Evolutionary conservation across 2,113 vertebrate genomes (phyloP).

Genomic region (Cettia cetti): DNA sequence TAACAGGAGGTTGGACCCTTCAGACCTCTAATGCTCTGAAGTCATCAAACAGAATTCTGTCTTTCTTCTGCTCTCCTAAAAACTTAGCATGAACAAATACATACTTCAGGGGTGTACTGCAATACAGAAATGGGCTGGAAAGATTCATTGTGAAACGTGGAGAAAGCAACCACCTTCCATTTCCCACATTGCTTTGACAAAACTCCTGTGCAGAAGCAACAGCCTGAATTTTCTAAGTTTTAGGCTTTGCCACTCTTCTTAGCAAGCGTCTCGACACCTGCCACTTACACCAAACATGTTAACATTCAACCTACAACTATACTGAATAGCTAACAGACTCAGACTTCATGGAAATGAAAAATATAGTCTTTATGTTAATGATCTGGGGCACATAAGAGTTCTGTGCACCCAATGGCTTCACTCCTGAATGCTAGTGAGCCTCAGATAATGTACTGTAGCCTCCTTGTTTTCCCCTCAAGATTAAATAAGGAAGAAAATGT

Average conservation of each 20-base stretch:
- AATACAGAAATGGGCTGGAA: background rate
- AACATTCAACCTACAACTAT: background rate
- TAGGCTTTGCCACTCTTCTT: background rate
- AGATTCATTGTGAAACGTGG: background rate
- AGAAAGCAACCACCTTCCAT: background rate
- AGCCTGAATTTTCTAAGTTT: background rate
- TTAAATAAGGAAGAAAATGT: background rate
- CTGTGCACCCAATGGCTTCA: background rate
- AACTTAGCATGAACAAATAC: background rate
- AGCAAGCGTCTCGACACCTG: background rate
- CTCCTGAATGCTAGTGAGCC: background rate
- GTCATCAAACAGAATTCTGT: background rate
- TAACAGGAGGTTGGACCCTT: background rate
- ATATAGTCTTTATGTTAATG: background rate
- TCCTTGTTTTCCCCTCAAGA: background rate
- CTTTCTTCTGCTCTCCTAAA: background rate
- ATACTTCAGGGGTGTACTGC: background rate
- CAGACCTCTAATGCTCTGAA: background rate
- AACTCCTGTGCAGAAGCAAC: background rate
- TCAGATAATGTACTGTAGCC: background rate
- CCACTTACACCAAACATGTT: background rate
- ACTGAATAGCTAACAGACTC: background rate
- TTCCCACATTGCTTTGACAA: background rate
- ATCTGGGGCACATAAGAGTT: background rate
- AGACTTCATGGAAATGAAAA: background rate